phyloP scores from a whole-genome alignment of 1,140 invertebrate species.

The Drosophila lowei region DNA sequence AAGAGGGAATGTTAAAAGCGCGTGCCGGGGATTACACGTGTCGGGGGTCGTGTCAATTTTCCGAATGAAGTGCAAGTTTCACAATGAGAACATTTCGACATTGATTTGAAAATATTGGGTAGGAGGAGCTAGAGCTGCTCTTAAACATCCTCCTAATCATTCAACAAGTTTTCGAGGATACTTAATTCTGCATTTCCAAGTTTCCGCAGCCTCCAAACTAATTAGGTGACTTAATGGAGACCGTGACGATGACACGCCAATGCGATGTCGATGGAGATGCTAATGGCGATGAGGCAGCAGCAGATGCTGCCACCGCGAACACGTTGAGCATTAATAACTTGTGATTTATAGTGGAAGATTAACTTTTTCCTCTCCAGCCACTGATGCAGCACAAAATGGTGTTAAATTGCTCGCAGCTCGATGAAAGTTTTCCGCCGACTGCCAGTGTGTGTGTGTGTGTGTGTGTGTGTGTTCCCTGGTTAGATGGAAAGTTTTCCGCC shows the following conservation, averaged over 20 bases:
- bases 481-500: constrained; percentile 42
- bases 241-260: constrained; percentile 40
- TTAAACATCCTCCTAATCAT: too few species aligned
- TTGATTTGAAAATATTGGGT: constrained; percentile 37
- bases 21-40: constrained; percentile 70
- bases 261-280: constrained; percentile 12
- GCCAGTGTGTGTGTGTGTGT: neutral
- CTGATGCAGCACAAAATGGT: constrained; percentile 33
- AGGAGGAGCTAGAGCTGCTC: too few species aligned
- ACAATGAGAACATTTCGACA: constrained; percentile 39
- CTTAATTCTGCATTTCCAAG: constrained; percentile 9
- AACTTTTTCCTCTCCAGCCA: constrained; percentile 30
- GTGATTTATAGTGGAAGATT: constrained; percentile 63
- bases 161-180: neutral
- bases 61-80: constrained; percentile 58
- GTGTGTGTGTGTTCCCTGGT: too few species aligned
- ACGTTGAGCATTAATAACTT: constrained; percentile 74
- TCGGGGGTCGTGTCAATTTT: constrained; percentile 75
- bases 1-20: constrained; percentile 25
- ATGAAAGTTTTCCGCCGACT: constrained; percentile 52
- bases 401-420: constrained; percentile 62
- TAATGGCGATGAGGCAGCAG: constrained; percentile 14
- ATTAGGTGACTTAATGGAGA: constrained; percentile 52
- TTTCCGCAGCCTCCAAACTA: constrained; percentile 36
- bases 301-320: constrained; percentile 38